phyloP scores from a whole-genome alignment of 2,888 invertebrate genomes.

The Microchrysa polita region DNA sequence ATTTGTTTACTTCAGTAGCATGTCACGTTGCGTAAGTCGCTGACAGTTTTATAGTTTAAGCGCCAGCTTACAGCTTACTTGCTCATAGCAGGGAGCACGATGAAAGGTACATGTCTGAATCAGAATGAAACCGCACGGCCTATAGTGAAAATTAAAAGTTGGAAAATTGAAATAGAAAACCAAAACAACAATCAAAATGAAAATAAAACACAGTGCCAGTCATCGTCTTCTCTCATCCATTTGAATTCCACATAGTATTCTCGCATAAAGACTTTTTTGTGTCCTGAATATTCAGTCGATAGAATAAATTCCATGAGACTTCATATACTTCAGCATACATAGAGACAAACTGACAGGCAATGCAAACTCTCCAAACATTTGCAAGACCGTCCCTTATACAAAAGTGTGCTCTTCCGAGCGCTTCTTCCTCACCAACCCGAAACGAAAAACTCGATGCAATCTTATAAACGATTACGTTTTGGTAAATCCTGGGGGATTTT shows the following conservation, averaged over 20 bases:
- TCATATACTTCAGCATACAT: conserved; percentile 26
- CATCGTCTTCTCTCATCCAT: background rate
- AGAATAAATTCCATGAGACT: conserved; percentile 51
- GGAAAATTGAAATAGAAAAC: conserved; percentile 21
- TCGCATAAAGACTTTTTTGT: conserved; percentile 33
- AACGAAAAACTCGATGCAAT: conserved; percentile 52
- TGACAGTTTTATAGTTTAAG: conserved; percentile 48
- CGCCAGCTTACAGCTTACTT: conserved; percentile 39
- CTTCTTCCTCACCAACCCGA: conserved; percentile 11
- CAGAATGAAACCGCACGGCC: background rate
- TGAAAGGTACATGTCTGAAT: conserved; percentile 30
- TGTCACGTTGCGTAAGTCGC: conserved; percentile 40
- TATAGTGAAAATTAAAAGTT: conserved; percentile 22
- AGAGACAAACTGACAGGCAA: no score
- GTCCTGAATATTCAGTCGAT: conserved; percentile 50
- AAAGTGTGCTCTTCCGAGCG: conserved; percentile 35
- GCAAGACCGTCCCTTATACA: conserved; percentile 40
- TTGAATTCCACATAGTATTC: conserved; percentile 35
- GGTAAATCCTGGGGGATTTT: conserved; percentile 54
- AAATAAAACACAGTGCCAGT: no score
- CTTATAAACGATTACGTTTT: conserved; percentile 54
- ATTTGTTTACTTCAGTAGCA: conserved; percentile 24
- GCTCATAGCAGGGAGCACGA: conserved; percentile 16
- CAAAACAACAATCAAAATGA: background rate
- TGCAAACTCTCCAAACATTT: background rate